Base-by-base conservation (phyloP, 2,797 vertebrate species). In the Morelia viridis region DNA sequence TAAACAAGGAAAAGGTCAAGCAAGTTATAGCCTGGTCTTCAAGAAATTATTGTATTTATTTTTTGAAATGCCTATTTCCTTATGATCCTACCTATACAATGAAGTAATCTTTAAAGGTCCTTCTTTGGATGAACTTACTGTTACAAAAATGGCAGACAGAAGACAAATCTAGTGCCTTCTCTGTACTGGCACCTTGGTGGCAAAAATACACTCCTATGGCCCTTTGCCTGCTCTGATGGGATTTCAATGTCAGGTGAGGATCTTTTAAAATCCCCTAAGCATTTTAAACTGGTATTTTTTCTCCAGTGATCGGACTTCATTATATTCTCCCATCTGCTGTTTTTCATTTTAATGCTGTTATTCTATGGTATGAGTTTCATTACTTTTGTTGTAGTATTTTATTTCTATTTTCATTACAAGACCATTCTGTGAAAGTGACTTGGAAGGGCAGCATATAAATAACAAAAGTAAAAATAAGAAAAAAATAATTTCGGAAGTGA, bases 331-430 rank as follows among this genome's bases (percentile, higher is more conserved):
- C 35, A 91, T 61, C 86, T 87, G 11, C 4, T 80, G 28, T 10
- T 83, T 91, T 61, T n/a, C 41, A 87, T n/a, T 46, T 87, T 26
- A 87, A 76, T 31, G 28, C n/a, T 50, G 56, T 80, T 31, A 50
- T 80, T 91, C 76, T 31, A 60, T 35, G n/a, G 6, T 61, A 60
- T n/a, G 46, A 35, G 68, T 71, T 89, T 87, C 17, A 28, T 68
- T 28, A 76, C 46, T 41, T 41, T 87, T 76, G 56, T n/a, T 76
- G 35, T 22, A 76, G 5, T 61, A 71, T n/a, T 91, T 53, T 86
- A 28, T 76, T 87, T 87, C 85, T 91, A 22, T 87, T 87, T 87
- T 91, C 71, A 87, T 61, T 58, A 58, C n/a, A 60, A 87, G 46
- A 19, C 56, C 56, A 87, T 6, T 17, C 56, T 76, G 35, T 41